Evolutionary conservation across 2,888 invertebrate species (phyloP).

Genomic region (Drosophila recens): DNA sequence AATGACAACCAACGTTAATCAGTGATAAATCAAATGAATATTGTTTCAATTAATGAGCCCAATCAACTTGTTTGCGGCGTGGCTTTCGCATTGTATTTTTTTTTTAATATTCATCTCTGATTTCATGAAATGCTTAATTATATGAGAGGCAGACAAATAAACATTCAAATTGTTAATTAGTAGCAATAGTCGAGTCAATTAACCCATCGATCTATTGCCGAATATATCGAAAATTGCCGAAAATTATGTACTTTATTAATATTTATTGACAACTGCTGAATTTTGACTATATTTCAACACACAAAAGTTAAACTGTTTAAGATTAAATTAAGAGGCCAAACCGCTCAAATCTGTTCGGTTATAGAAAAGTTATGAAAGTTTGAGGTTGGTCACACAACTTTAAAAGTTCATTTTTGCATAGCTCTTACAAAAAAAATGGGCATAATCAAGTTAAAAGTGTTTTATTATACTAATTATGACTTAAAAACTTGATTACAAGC

Average conservation of each 20-base stretch:
- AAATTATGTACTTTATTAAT: background rate
- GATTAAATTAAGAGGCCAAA: no score
- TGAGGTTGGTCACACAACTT: no score
- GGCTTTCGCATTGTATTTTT: no score
- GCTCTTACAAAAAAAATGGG: no score
- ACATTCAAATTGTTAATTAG: background rate
- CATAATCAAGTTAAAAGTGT: no score
- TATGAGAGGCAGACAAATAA: background rate
- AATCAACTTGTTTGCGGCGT: conserved; percentile 7
- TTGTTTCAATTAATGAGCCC: background rate
- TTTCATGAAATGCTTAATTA: conserved; percentile 3
- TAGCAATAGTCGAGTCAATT: background rate
- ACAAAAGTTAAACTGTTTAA: no score
- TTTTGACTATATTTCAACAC: background rate
- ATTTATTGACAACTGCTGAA: background rate
- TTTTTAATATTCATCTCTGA: background rate
- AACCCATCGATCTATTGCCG: background rate
- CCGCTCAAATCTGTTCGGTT: no score
- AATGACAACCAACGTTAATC: background rate
- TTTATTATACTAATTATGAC: no score
- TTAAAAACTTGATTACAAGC: no score
- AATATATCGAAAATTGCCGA: background rate
- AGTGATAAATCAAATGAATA: conserved; percentile 2
- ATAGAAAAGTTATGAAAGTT: no score
- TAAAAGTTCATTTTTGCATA: no score